Evolutionary conservation across 2,888 invertebrate species (phyloP).

Genomic region (Griposia aprilina): DNA sequence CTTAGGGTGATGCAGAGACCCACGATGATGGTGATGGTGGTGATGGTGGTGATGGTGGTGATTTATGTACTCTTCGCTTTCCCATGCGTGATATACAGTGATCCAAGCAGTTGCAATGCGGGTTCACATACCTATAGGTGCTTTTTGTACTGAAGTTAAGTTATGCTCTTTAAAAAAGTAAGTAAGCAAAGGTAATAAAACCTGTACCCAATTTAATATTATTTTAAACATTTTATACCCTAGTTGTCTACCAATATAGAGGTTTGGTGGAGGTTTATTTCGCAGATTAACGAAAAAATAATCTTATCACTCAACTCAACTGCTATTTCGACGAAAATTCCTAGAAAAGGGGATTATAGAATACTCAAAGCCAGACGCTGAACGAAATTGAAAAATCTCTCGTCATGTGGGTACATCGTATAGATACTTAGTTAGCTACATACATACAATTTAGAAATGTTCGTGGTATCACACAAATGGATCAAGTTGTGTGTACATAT

Average conservation of each 20-base stretch:
- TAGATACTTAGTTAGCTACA: background rate
- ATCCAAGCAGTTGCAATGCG: conserved; percentile 10
- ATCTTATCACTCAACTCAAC: conserved; percentile 25
- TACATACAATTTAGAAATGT: conserved; percentile 18
- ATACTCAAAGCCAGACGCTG: conserved; percentile 35
- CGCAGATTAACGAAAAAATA: conserved; percentile 35
- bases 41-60: too few species aligned
- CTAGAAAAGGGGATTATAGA: conserved; percentile 37
- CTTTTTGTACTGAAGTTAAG: background rate
- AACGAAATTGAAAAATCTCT: conserved; percentile 51
- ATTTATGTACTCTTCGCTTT: background rate
- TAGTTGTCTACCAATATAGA: background rate
- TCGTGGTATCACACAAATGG: conserved; percentile 14
- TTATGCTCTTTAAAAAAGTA: background rate
- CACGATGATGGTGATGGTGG: too few species aligned
- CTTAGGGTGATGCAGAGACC: too few species aligned
- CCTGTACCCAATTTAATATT: background rate
- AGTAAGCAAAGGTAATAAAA: background rate
- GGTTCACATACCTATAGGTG: background rate
- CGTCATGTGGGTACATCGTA: conserved; percentile 9
- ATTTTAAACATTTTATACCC: background rate
- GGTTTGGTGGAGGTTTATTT: conserved; percentile 22
- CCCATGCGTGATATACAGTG: conserved; percentile 5
- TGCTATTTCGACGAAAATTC: conserved; percentile 37
- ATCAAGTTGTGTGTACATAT: conserved; percentile 10